Base-by-base conservation (phyloP, 2,797 vertebrate species). In the Salmo trutta region DNA sequence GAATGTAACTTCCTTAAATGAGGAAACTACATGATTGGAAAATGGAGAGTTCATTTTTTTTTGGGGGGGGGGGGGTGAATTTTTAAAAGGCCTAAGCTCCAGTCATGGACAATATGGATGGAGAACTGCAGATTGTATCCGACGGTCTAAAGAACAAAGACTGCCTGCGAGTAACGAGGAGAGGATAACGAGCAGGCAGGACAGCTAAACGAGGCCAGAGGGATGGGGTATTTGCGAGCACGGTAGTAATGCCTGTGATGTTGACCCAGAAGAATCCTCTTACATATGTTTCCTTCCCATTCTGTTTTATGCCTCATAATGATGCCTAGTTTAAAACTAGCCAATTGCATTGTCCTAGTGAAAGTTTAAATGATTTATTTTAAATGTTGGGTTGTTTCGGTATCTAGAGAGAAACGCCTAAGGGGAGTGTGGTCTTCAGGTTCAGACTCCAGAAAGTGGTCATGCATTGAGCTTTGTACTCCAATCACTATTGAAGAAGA, bases 321-420 rank as follows among this genome's bases (percentile, higher is more conserved):
- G 36, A 79, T 78, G 71, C 77, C 27, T 77, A 36, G 3, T 85
- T 59, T 66, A 31, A 75, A 78, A 80, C 68, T 74, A 72, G 52
- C 51, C 21, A 64, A 24, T 79, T 68, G 71, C 71, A 73, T 5
- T 66, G 77, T 80, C 27, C 64, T 24, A 41, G 68, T 36, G 31
- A 36, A 77, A 12, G 33, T 73, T 81, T 78, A n/a, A 47, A 75
- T 51, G 5, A 53, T 36, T n/a, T 75, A n/a, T 21, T 1, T 29
- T 71, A 21, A 17, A n/a, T 64, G 51, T 41, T 47, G 53, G 27
- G 47, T 76, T 24, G 3, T 62, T 27, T 81, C 56, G 81, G 66
- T 80, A 68, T 0, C 74, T 77, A 31, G 2, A 31, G 51, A 47
- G 21, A 78, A 84, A 86, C 29, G 76, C 85, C 90, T 84, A 90